These are phyloP conservation scores for Caenorhabditis briggsae DNA, from an alignment of 1,140 invertebrate species.

Conservation along the genomic window DNA sequence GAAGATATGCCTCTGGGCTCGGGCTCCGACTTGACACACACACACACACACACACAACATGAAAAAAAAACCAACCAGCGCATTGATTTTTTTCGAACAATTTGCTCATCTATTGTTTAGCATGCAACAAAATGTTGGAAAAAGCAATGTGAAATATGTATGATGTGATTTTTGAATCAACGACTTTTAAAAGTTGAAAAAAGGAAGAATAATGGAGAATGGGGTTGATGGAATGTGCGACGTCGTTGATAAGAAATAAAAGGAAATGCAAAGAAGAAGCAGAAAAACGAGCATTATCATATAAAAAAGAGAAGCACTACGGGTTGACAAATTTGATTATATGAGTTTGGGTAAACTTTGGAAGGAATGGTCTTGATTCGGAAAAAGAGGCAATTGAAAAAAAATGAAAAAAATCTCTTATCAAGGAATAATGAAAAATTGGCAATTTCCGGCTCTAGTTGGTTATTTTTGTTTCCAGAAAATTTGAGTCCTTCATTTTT, in stretches of 20 bases:
- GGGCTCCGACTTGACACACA: not conserved
- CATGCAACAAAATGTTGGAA: not conserved
- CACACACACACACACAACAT: slow-evolving; percentile 39
- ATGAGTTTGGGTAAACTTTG: not conserved
- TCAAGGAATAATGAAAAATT: too few relatives aligned
- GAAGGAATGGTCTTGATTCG: not conserved
- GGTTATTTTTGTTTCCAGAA: too few relatives aligned
- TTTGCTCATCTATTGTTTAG: not conserved
- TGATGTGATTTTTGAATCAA: not conserved
- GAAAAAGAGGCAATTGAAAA: too few relatives aligned
- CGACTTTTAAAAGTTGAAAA: slow-evolving; percentile 4
- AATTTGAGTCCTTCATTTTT: too few relatives aligned
- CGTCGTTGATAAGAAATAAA: not conserved
- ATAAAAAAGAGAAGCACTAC: not conserved
- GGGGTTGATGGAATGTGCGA: not conserved
- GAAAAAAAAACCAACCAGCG: slow-evolving; percentile 13
- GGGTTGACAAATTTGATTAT: not conserved
- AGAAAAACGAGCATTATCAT: slow-evolving; percentile 16
- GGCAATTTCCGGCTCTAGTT: too few relatives aligned
- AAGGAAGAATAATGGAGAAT: not conserved
- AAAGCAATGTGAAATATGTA: slow-evolving; percentile 18
- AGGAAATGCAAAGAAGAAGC: not conserved
- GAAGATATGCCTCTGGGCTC: slow-evolving; percentile 29
- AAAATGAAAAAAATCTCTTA: too few relatives aligned
- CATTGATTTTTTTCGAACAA: slow-evolving; percentile 36